A percentile compares a stretch with the other conserved stretches of the same genome.
These are phyloP conservation scores for Nematostella vectensis DNA, from an alignment of 92 coral and sea anemone species.

Conservation along the genomic window DNA sequence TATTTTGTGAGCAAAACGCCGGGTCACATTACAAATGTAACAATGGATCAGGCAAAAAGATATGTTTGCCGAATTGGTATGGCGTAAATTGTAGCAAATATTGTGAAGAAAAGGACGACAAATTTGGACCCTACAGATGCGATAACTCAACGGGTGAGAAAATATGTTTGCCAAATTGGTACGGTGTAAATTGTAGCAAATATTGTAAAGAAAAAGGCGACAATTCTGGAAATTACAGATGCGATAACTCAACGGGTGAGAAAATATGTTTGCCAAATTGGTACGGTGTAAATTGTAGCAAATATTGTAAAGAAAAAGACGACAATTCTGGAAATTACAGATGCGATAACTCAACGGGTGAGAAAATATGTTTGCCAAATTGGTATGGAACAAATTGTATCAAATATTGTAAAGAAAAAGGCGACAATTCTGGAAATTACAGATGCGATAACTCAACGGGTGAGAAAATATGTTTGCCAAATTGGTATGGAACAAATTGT, in stretches of 20 bases:
- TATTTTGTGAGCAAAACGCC: constrained; percentile 1
- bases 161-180: constrained; percentile 60
- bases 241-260: constrained; percentile 34
- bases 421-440: constrained; percentile 37
- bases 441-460: constrained; percentile 34
- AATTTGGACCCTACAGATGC: constrained; percentile 45
- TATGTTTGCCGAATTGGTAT: constrained; percentile 48
- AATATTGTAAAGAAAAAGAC: constrained; percentile 21
- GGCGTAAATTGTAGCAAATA: constrained; percentile 29
- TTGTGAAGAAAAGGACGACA: constrained; percentile 33
- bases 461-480: constrained; percentile 7
- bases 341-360: constrained; percentile 38
- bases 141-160: constrained; percentile 15
- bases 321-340: constrained; percentile 24
- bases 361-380: constrained; percentile 35
- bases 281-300: constrained; percentile 49
- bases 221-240: constrained; percentile 45
- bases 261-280: constrained; percentile 40
- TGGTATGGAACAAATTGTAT: constrained; percentile 72
- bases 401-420: constrained; percentile 16
- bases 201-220: constrained; percentile 37
- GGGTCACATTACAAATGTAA: constrained; percentile 55
- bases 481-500: constrained; percentile 44
- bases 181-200: constrained; percentile 45
- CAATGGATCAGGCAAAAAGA: constrained; percentile 23